These are phyloP conservation scores for Drosophila sordidula DNA, from an alignment of 2,888 invertebrate species.

Conservation along the genomic window DNA sequence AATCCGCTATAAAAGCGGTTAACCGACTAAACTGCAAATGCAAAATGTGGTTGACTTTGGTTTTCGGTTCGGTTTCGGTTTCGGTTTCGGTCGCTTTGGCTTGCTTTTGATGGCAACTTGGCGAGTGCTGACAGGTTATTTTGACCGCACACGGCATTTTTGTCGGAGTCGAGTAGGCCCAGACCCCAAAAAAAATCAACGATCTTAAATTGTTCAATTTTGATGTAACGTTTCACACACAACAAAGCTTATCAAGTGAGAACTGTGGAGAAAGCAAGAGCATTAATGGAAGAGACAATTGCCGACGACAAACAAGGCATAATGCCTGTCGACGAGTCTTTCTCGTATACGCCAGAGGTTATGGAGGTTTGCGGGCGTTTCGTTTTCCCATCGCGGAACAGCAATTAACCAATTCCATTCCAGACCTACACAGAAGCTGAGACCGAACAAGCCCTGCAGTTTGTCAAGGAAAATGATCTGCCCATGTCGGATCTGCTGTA, in stretches of 20 bases:
- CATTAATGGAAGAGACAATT: slow-evolving; percentile 17
- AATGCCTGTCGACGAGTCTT: slow-evolving; percentile 32
- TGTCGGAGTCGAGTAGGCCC: slow-evolving; percentile 26
- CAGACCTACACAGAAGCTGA: slow-evolving; percentile 53
- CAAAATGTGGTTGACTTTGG: slow-evolving; percentile 64
- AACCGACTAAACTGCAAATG: slow-evolving; percentile 73
- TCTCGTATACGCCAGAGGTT: slow-evolving; percentile 17
- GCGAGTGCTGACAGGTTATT: slow-evolving; percentile 26
- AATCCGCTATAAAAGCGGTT: slow-evolving; percentile 72
- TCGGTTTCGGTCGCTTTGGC: slow-evolving; percentile 12
- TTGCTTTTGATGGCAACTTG: slow-evolving; percentile 28
- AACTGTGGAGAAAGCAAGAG: neutral
- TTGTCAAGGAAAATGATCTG: slow-evolving; percentile 43
- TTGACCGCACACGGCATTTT: slow-evolving; percentile 23
- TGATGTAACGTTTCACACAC: neutral
- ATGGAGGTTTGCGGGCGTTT: slow-evolving; percentile 29
- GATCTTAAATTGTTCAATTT: slow-evolving; percentile 1
- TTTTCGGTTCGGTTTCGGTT: slow-evolving; percentile 36
- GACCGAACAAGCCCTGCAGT: slow-evolving; percentile 41
- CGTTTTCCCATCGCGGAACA: neutral
- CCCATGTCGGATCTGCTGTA: slow-evolving; percentile 58
- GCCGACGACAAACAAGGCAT: neutral
- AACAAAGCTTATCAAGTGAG: neutral
- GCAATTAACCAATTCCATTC: neutral
- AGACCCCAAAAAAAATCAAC: neutral